Percentiles rank a stretch among this genome's conserved stretches.
Evolutionary conservation across 1,140 invertebrate genomes (phyloP).

Genomic region (Zaprionus capensis): DNA sequence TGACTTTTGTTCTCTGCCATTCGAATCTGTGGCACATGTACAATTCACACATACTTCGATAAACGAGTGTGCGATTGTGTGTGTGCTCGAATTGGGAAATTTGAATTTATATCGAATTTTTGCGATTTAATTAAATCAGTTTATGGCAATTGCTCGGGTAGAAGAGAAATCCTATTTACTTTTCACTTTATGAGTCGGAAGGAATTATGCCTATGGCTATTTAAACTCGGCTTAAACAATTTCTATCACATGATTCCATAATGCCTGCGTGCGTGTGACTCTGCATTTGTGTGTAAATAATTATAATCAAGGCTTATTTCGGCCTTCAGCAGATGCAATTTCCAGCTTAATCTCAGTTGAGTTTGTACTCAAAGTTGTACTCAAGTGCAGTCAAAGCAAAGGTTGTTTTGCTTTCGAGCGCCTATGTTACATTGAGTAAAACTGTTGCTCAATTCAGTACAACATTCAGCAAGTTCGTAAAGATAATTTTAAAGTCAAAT

Average conservation of each 20-base stretch:
- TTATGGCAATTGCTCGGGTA: slow-evolving; percentile 57
- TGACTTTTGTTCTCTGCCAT: slow-evolving; percentile 73
- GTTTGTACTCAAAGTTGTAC: background rate
- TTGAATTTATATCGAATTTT: slow-evolving; percentile 77
- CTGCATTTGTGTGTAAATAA: background rate
- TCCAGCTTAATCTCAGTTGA: background rate
- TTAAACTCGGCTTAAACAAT: slow-evolving; percentile 13
- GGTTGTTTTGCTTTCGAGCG: background rate
- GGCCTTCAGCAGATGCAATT: background rate
- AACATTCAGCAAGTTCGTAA: background rate
- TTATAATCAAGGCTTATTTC: background rate
- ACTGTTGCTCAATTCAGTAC: background rate
- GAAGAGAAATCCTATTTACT: slow-evolving; percentile 33
- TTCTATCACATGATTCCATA: background rate
- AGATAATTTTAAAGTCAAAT: background rate
- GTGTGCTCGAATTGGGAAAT: slow-evolving; percentile 58
- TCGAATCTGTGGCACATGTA: slow-evolving; percentile 63
- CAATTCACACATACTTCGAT: slow-evolving; percentile 31
- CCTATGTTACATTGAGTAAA: too few relatives aligned
- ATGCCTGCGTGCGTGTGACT: background rate
- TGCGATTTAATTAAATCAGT: slow-evolving; percentile 72
- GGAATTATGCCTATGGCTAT: slow-evolving; percentile 1
- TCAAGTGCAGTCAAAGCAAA: background rate
- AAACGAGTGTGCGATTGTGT: slow-evolving; percentile 3
- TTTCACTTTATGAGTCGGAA: slow-evolving; percentile 18